Percentiles rank a stretch among this genome's conserved stretches.
phyloP scores from a whole-genome alignment of 2,888 invertebrate species.

The Pandemis cinnamomeana region DNA sequence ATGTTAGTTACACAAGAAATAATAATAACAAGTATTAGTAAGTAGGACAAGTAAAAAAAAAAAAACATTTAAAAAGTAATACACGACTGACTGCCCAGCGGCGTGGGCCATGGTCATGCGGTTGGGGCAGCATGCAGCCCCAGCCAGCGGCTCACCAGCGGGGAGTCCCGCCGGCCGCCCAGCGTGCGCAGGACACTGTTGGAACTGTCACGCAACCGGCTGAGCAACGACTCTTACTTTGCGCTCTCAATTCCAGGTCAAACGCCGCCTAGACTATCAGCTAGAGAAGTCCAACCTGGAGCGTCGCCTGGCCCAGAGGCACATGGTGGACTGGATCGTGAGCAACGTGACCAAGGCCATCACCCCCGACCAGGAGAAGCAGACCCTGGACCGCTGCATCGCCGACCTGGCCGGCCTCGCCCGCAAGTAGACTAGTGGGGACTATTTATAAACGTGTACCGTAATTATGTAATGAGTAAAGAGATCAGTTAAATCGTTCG shows the following conservation, averaged over 20 bases:
- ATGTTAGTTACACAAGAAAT: too few relatives aligned
- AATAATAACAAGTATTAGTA: too few relatives aligned
- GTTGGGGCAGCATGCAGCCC: too few relatives aligned
- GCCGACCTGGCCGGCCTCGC: slow-evolving; percentile 91
- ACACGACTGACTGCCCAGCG: too few relatives aligned
- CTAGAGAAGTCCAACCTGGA: slow-evolving; percentile 93
- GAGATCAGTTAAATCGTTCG: slow-evolving; percentile 27
- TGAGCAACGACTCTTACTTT: too few relatives aligned
- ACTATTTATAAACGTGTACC: slow-evolving; percentile 3
- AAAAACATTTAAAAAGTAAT: too few relatives aligned
- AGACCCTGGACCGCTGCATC: slow-evolving; percentile 94
- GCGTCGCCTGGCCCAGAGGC: slow-evolving; percentile 93
- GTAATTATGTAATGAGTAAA: slow-evolving; percentile 34
- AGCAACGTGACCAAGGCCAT: slow-evolving; percentile 92
- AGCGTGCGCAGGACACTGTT: too few relatives aligned
- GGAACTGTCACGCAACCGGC: too few relatives aligned
- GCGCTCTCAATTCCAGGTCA: slow-evolving; percentile 83
- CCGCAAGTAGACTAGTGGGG: slow-evolving; percentile 54
- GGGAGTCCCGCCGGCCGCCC: too few relatives aligned
- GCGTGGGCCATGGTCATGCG: too few relatives aligned
- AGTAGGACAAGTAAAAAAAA: too few relatives aligned
- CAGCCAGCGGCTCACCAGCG: too few relatives aligned
- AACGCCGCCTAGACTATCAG: slow-evolving; percentile 96
- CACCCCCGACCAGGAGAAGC: slow-evolving; percentile 97
- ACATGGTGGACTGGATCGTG: slow-evolving; percentile 98